A percentile compares a stretch with the other conserved stretches of the same genome.
Evolutionary conservation across 2,113 vertebrate genomes (phyloP).

Genomic region (Cebus imitator): DNA sequence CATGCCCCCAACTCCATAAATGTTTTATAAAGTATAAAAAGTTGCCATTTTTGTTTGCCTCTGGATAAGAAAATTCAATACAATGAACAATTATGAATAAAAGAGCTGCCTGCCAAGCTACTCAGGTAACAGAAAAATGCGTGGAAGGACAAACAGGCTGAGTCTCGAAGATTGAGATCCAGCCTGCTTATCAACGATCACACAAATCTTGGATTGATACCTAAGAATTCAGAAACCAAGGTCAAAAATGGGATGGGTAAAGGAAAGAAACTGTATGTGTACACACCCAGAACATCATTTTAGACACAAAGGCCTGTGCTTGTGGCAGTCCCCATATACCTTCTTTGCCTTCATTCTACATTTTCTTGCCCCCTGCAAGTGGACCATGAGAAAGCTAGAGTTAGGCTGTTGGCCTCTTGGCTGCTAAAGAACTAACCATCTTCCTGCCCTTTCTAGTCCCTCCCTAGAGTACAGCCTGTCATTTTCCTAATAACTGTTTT

Average conservation of each 20-base stretch:
- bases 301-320: neutral
- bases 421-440: neutral
- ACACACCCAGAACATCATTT: neutral
- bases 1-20: neutral
- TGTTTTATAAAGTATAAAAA: neutral
- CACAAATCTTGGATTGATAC: neutral
- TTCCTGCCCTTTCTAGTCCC: neutral
- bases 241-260: neutral
- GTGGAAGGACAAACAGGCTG: neutral
- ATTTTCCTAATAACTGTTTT: constrained; percentile 71
- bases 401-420: neutral
- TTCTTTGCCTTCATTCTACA: neutral
- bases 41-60: constrained; percentile 25
- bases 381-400: neutral
- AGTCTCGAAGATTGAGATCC: neutral
- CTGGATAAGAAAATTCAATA: constrained; percentile 32
- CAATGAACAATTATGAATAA: constrained; percentile 42
- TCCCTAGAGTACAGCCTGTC: constrained; percentile 39
- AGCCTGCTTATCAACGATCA: neutral
- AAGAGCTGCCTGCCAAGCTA: neutral
- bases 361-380: neutral
- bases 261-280: neutral
- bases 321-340: neutral
- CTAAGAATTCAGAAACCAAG: neutral
- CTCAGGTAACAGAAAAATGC: neutral